Evolutionary conservation across 2,888 invertebrate species (phyloP), one percentile per base, ranked within the genome.

Genomic region (Eupelmus urozonus): DNA sequence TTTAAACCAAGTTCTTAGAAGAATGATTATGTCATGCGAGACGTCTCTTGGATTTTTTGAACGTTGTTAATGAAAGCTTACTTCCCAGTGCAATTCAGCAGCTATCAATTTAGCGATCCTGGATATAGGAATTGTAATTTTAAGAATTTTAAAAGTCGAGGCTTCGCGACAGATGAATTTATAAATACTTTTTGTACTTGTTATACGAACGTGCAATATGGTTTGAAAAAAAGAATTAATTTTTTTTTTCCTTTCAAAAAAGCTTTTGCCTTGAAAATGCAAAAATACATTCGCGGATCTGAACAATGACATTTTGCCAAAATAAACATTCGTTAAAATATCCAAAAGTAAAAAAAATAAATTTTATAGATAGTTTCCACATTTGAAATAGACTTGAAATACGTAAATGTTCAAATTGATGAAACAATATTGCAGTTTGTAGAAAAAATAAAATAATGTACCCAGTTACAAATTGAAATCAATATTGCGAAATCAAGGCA

Each of bases 251-350:
- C 9, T 34, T 3, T 34, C 5, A 34, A 34, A 34, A 34, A 5
- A 34, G 9, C 34, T 34, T 3, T 34, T 9, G 9, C 9, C 34
- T 5, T 29, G 27, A 59, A 29, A 16, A 27, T 1, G 16, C 16
- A 13, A 49, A 49, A 49, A 34, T 9, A 34, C 9, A 34, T 34
- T 34, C 9, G 40, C 20, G 20, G 20, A 7, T 59, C 34, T 34
- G 18, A n/a, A 16, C 25, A 59, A 11, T n/a, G 18, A n/a, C n/a
- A n/a, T 3, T 34, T 34, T 49, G 65, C 49, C 65, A 65, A 65
- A 65, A 25, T 49, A 65, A 65, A 65, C 65, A 49, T 49, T 65
- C 9, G 45, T 65, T 65, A 27, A 65, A 49, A 40, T 65, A 65
- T 25, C 23, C 49, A 16, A 65, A 25, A 53, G 11, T 16, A 20